Evolutionary conservation across 2,888 invertebrate species (phyloP).

Genomic region (Caenorhabditis wallacei): DNA sequence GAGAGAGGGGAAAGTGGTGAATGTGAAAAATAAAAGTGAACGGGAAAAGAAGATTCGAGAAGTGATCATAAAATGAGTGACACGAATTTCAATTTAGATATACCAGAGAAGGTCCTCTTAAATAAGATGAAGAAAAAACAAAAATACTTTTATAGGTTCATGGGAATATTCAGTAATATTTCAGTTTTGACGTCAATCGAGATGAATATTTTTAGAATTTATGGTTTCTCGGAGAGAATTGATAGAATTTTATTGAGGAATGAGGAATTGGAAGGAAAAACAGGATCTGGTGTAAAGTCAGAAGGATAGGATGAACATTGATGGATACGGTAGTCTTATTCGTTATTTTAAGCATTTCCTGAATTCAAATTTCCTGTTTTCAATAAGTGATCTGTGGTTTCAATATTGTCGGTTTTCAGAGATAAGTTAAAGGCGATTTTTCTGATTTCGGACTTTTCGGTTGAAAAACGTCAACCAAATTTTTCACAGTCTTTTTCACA

Average conservation of each 20-base stretch:
- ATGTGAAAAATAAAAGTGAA: slow-evolving; percentile 31
- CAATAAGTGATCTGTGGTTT: no score
- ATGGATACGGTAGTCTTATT: no score
- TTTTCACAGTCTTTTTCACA: no score
- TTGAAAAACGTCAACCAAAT: no score
- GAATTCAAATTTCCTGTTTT: no score
- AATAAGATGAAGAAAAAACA: background rate
- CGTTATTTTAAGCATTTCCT: no score
- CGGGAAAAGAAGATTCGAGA: slow-evolving; percentile 11
- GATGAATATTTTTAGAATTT: background rate
- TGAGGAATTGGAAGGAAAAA: background rate
- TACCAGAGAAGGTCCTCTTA: background rate
- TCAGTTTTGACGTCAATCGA: background rate
- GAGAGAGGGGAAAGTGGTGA: background rate
- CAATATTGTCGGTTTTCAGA: no score
- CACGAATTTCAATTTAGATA: slow-evolving; percentile 28
- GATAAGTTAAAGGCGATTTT: no score
- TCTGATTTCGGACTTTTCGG: no score
- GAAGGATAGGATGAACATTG: no score
- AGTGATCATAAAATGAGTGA: slow-evolving; percentile 26
- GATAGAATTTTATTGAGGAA: no score
- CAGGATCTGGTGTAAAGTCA: no score
- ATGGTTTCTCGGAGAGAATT: background rate
- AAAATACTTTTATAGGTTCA: slow-evolving; percentile 18
- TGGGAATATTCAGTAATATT: slow-evolving; percentile 1